Base-by-base conservation (phyloP, 53 echinoderm and acorn worm genomes). In the Paelopatides confundens region DNA sequence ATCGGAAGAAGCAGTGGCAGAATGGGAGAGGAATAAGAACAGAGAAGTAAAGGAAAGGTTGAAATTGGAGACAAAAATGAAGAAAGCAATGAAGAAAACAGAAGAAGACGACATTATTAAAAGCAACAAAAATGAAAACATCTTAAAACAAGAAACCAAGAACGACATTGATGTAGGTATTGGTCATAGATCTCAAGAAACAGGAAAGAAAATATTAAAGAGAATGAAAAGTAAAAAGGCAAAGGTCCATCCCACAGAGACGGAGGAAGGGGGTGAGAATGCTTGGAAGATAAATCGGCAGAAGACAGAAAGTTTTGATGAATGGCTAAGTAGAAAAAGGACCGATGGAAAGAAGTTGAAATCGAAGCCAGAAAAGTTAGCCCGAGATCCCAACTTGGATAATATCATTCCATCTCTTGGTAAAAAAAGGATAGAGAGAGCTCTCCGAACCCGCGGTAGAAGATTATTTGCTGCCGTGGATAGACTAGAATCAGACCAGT, bases 331-430 rank as follows among this genome's bases (percentile, higher is more conserved):
- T 1, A 28, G 31, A 67, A 67, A 67, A 8, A 67, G 67, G 67
- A 31, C 67, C 12, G 67, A 67, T 67, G 67, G 5, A 0, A 67
- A 67, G 30, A 67, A 31, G 31, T 67, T 67, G 30, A 67, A 18
- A 67, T 31, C 30, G 67, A 58, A 58, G 58, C 67, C 86, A 54
- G 85, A 76, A 68, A 63, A 74, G 23, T 24, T 69, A 37, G 43
- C 76, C 18, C 17, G 33, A 12, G 93, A 94, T 54, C 91, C 93
- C 9, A 89, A 94, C 12, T 76, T 96, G 18, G 89, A 94, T 26
- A 79, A 87, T 12, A 82, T 96, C 29, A 94, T 96, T 33, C 96
- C 96, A 3, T 82, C 78, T 8, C 46, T 96, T 1, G 93, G 94
- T 29, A 88, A 90, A 47, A 81, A 93, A 11, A 91, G 96, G 31